Base-by-base conservation (phyloP, 1,140 invertebrate genomes). In the Polyergus mexicanus region DNA sequence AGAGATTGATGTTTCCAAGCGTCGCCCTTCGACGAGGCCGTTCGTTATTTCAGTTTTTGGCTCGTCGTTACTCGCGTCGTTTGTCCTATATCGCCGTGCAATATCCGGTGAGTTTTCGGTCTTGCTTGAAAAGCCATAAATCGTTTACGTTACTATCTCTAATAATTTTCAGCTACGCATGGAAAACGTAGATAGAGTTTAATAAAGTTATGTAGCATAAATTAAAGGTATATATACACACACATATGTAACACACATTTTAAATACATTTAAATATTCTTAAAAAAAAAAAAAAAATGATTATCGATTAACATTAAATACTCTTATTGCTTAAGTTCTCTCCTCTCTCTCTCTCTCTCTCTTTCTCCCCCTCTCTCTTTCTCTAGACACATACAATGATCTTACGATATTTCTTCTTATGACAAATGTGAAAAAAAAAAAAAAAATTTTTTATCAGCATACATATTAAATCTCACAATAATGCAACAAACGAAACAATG, bases 61-160 rank as follows among this genome's bases (percentile, higher is more conserved):
- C 28, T 11, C 72, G 60, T 78, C 83, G 84, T 85, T 85, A 74
- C 54, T 41, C 68, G 38, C 68, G 35, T 62, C 78, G 68, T 72
- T 72, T 72, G 78, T 60, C 51, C 68, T 11, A 41, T 38, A 72
- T 13, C 54, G 78, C 4, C 68, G 38, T 6, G 25, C 68, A 60
- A 83, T 72, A 81, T 81, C 78, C 78, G 78, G 2, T 41, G 78
- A 83, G 38, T 60, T 83, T 83, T 83, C 54, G 68, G 11, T 74
- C 54, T 72, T 60, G 54, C 38, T 41, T 35, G 77, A 71, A 80
- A 69, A 71, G 47, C 77, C 22, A 56, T 71, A 80, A 80, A 71
- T 80, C 44, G 68, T 65, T 32, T 60, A 56, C 68, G 32, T 32
- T 62, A 44, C 41, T 35, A 25, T 47, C 51, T 47, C 51, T 35